phyloP scores from a whole-genome alignment of 2,113 vertebrate species.

The Arothron firmamentum region DNA sequence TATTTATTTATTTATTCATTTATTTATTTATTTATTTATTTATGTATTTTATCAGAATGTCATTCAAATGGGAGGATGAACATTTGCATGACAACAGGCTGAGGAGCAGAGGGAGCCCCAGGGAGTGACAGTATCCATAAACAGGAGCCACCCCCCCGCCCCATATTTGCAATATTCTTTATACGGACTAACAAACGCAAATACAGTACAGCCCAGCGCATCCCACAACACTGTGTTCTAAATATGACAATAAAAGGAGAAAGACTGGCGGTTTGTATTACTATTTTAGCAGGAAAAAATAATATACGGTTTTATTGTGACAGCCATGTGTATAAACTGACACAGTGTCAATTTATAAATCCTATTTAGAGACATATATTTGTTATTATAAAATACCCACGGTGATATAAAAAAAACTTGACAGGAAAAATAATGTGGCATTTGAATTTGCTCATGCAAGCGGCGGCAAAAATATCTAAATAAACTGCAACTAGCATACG shows the following conservation, averaged over 20 bases:
- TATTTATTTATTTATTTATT: slow-evolving; percentile 24
- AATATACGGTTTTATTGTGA: slow-evolving; percentile 55
- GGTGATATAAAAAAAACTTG: slow-evolving; percentile 42
- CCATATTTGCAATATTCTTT: slow-evolving; percentile 75
- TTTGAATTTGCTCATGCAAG: slow-evolving; percentile 53
- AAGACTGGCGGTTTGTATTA: slow-evolving; percentile 54
- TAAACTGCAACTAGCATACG: slow-evolving; percentile 47
- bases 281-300: slow-evolving; percentile 66
- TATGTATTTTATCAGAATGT: slow-evolving; percentile 91
- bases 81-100: slow-evolving; percentile 97
- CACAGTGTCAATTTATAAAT: slow-evolving; percentile 59
- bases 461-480: slow-evolving; percentile 38
- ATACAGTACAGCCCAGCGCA: slow-evolving; percentile 41
- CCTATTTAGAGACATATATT: slow-evolving; percentile 61
- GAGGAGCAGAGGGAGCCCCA: slow-evolving; percentile 76
- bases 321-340: slow-evolving; percentile 48
- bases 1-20: slow-evolving; percentile 21
- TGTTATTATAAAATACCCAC: slow-evolving; percentile 58
- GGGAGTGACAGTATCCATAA: slow-evolving; percentile 74
- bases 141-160: slow-evolving; percentile 64
- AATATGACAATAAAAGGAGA: slow-evolving; percentile 65
- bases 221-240: slow-evolving; percentile 56
- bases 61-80: slow-evolving; percentile 95
- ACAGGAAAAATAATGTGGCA: slow-evolving; percentile 43
- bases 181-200: slow-evolving; percentile 64